Base-by-base conservation (phyloP, 2,113 vertebrate species). In the Pantherophis guttatus region DNA sequence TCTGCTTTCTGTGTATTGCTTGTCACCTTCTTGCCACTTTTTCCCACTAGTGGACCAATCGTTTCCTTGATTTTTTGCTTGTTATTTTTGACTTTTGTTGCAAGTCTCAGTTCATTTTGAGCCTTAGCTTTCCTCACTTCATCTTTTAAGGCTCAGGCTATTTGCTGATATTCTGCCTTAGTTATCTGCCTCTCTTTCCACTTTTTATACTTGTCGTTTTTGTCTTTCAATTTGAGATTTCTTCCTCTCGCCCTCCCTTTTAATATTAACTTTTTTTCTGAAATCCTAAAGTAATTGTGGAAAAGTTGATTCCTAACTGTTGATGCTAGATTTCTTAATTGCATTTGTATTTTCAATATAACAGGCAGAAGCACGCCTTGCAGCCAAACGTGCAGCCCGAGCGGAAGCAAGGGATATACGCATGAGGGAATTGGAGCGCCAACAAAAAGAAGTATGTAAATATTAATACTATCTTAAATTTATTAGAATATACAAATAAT, bases 381-480 rank as follows among this genome's bases (percentile, higher is more conserved):
- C 99, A 94, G 99, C 99, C 11, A 99, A 99, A 95, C 97, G 99
- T 88, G 99, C 99, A 17, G 99, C 99, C 55, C 98, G 99, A 91
- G 99, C 99, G 44, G 99, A 99, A 97, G 99, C 99, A 89, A 98
- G 99, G 96, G 99, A 99, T 94, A 99, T 99, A 94, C 98, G 99
- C 87, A 99, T 99, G 99, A 98, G 98, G 96, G 99, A 99, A 97
- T 97, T 99, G 95, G 99, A 99, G 91, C 98, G 99, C 59, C 99
- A 99, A 75, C 99, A 99, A 58, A 99, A 98, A 98, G 99, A 99
- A 99, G 99, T 99, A 98, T 58, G 33, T 29, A 48, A 85, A 53
- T 26, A 55, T 21, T 87, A 23, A 39, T 39, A 81, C 33, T 23
- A 12, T 15, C 12, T 91, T 75, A 81, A 81, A 57, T 81, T 21